phyloP scores from a whole-genome alignment of 2,888 invertebrate genomes.

The Polyommatus iphigenia region DNA sequence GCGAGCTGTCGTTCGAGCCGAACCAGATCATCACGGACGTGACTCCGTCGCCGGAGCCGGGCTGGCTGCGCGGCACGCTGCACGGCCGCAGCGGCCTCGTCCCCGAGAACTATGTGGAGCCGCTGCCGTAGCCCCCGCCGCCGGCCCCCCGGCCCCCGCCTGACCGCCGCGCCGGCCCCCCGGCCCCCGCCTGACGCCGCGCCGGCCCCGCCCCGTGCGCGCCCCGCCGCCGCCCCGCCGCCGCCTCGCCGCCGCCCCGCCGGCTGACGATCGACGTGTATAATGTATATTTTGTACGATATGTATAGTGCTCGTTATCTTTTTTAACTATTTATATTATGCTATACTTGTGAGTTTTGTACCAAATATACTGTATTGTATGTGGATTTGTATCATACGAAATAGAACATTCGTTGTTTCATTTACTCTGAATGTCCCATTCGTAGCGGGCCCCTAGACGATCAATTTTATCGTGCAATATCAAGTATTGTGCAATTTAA shows the following conservation, averaged over 20 bases:
- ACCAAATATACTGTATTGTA: conserved; percentile 70
- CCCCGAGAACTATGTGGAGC: conserved; percentile 98
- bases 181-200: conserved; percentile 61
- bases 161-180: conserved; percentile 43
- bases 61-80: conserved; percentile 97
- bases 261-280: conserved; percentile 64
- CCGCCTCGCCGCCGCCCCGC: neutral
- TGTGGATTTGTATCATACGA: conserved; percentile 48
- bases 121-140: conserved; percentile 81
- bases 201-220: conserved; percentile 35
- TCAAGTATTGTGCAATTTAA: too few species aligned
- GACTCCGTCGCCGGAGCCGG: conserved; percentile 95
- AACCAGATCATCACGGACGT: conserved; percentile 99
- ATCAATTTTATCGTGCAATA: too few species aligned
- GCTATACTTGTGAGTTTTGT: conserved; percentile 74
- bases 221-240: neutral
- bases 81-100: conserved; percentile 95
- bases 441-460: neutral
- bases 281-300: conserved; percentile 70
- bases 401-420: conserved; percentile 35
- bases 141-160: conserved; percentile 32
- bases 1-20: conserved; percentile 98
- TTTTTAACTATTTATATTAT: conserved; percentile 75
- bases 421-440: neutral
- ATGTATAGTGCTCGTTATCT: conserved; percentile 75